phyloP scores from a whole-genome alignment of 2,113 vertebrate genomes.

The Clupea harengus region DNA sequence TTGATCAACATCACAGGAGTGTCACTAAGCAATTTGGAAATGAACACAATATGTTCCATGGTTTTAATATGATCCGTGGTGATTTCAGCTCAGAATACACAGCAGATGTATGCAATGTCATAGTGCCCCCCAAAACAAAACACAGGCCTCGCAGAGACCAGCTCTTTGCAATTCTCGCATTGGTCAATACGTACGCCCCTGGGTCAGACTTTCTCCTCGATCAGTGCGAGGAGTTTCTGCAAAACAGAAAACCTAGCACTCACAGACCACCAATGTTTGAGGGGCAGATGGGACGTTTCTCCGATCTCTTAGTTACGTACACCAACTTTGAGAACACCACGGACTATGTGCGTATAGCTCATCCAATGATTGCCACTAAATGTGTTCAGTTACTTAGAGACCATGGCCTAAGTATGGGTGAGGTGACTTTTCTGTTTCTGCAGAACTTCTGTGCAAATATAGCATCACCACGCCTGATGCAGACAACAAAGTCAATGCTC shows the following conservation, averaged over 20 bases:
- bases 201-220: slow-evolving; percentile 42
- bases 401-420: slow-evolving; percentile 37
- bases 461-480: not conserved
- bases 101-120: not conserved
- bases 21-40: not conserved
- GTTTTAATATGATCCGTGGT: slow-evolving; percentile 52
- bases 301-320: slow-evolving; percentile 31
- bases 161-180: slow-evolving; percentile 50
- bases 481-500: slow-evolving; percentile 48
- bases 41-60: slow-evolving; percentile 27
- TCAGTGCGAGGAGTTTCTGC: slow-evolving; percentile 51
- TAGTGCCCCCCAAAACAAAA: accelerated
- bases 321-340: not conserved
- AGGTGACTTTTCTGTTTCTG: slow-evolving; percentile 27
- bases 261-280: slow-evolving; percentile 43
- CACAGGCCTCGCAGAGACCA: slow-evolving; percentile 23
- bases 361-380: slow-evolving; percentile 33
- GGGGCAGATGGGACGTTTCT: slow-evolving; percentile 46
- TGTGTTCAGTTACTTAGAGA: slow-evolving; percentile 22
- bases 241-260: slow-evolving; percentile 38
- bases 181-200: slow-evolving; percentile 50
- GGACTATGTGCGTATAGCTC: slow-evolving; percentile 40
- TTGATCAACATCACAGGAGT: not conserved
- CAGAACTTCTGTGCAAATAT: not conserved
- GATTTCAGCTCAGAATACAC: slow-evolving; percentile 17